Evolutionary conservation across 2,888 invertebrate genomes (phyloP).

Genomic region (Incurvaria masculella): DNA sequence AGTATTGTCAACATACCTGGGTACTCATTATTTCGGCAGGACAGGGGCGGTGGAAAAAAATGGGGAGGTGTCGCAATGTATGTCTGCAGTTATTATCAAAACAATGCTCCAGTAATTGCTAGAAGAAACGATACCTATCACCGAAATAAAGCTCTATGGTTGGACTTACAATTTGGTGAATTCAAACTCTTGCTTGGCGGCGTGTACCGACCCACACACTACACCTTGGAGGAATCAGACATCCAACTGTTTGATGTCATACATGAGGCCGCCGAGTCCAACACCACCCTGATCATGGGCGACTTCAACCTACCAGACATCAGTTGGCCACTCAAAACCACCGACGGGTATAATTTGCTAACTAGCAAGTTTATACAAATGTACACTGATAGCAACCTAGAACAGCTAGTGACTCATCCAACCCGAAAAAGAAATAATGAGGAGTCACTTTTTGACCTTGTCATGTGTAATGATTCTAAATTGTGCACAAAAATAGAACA

Average conservation of each 20-base stretch:
- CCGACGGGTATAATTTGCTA: not conserved
- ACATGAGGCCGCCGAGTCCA: not conserved
- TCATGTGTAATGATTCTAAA: not conserved
- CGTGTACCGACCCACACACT: not conserved
- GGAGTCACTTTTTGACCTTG: not conserved
- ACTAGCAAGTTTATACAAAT: not conserved
- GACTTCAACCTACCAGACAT: conserved; percentile 1
- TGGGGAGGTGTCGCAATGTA: conserved; percentile 1
- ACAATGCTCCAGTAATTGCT: too few relatives aligned
- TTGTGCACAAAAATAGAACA: too few relatives aligned
- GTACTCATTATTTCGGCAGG: not conserved
- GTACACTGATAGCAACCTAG: not conserved
- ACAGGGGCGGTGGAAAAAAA: not conserved
- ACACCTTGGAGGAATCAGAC: not conserved
- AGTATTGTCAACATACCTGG: not conserved
- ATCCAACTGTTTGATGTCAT: not conserved
- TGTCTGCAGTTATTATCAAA: not conserved
- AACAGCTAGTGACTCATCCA: not conserved
- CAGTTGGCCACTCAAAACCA: not conserved
- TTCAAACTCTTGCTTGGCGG: not conserved
- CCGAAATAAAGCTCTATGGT: conserved; percentile 1
- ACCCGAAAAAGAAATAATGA: not conserved
- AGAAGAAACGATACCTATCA: too few relatives aligned
- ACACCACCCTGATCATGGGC: not conserved
- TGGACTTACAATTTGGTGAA: not conserved